Percentiles rank a stretch among this genome's conserved stretches.
Evolutionary conservation across 2,113 vertebrate species (phyloP).

Genomic region (Misgurnus mizolepis): DNA sequence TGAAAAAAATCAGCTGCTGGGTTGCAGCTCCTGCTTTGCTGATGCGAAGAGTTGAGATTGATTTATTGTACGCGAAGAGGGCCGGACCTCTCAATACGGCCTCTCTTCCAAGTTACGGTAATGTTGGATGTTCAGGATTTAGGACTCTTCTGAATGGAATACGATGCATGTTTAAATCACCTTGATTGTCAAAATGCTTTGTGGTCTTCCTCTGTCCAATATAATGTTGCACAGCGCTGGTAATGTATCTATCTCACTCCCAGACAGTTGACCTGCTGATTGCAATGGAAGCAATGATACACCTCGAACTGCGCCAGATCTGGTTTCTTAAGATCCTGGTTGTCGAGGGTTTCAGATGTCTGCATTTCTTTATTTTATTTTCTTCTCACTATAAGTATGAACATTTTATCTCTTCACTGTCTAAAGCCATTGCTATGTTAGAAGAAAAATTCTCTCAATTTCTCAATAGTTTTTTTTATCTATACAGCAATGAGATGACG

Average conservation of each 20-base stretch:
- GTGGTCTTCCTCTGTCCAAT: conserved; percentile 46
- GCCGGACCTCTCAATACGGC: conserved; percentile 26
- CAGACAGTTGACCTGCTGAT: conserved; percentile 57
- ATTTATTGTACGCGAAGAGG: conserved; percentile 35
- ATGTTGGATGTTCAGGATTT: conserved; percentile 22
- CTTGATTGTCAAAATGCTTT: conserved; percentile 51
- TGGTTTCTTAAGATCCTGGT: conserved; percentile 58
- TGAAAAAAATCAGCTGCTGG: conserved; percentile 34
- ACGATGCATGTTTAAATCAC: conserved; percentile 42
- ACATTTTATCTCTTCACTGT: neutral
- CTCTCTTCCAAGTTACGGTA: conserved; percentile 12
- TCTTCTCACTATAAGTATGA: neutral
- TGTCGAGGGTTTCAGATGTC: conserved; percentile 48
- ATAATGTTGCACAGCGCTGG: conserved; percentile 54
- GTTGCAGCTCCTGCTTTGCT: conserved; percentile 51
- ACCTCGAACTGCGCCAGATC: conserved; percentile 53
- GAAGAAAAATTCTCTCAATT: too few species aligned
- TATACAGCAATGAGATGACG: too few species aligned
- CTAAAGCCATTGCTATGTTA: neutral
- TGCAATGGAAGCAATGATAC: conserved; percentile 57
- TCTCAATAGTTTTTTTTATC: too few species aligned
- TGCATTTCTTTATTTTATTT: conserved; percentile 12
- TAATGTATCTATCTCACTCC: conserved; percentile 55
- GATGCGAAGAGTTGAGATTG: conserved; percentile 48
- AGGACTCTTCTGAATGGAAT: conserved; percentile 28